These are phyloP conservation scores for Craniophora ligustri DNA, from an alignment of 2,888 invertebrate species.

Conservation along the genomic window DNA sequence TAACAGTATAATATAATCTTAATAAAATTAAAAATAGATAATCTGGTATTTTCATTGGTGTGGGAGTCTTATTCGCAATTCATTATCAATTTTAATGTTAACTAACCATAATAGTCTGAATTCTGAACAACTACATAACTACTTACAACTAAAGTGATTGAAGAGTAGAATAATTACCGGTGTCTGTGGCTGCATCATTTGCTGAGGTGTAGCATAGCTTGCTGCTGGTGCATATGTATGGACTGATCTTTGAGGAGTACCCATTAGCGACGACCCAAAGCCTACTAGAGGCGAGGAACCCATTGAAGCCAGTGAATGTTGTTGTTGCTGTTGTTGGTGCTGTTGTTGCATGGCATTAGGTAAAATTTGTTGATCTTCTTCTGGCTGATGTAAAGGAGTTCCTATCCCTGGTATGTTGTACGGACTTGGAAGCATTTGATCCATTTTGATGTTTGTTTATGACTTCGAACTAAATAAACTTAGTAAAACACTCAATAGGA, in stretches of 20 bases:
- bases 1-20: background rate
- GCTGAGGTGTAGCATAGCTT: constrained; percentile 93
- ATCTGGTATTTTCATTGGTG: too few species aligned
- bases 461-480: constrained; percentile 9
- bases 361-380: constrained; percentile 96
- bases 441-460: constrained; percentile 88
- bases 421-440: constrained; percentile 97
- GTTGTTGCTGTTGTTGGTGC: constrained; percentile 92
- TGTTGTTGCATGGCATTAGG: constrained; percentile 95
- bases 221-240: constrained; percentile 94
- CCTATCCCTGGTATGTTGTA: constrained; percentile 97
- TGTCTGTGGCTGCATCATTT: constrained; percentile 96
- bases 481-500: background rate
- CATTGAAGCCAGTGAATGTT: constrained; percentile 88
- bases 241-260: constrained; percentile 91
- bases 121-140: too few species aligned
- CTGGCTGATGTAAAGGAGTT: constrained; percentile 96
- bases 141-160: too few species aligned
- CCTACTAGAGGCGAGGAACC: constrained; percentile 89
- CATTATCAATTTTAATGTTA: too few species aligned
- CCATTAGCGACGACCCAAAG: constrained; percentile 90
- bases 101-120: too few species aligned
- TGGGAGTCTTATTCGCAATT: too few species aligned
- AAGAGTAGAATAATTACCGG: constrained; percentile 88
- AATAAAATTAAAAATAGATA: too few species aligned